Evolutionary conservation across 1,140 invertebrate species (phyloP).

Genomic region (Aphis craccivora): DNA sequence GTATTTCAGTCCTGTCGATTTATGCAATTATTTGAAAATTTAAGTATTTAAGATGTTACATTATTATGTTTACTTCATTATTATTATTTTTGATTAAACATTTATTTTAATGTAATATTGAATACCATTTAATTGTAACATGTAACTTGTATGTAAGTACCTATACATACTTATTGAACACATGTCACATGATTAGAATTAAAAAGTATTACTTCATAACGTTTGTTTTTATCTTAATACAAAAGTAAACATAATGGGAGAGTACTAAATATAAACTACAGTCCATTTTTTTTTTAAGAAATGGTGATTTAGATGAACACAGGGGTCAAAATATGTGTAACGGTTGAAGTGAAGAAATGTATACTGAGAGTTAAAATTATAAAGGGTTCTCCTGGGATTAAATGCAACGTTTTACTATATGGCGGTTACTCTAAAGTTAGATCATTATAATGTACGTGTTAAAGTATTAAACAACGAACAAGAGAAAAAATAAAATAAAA

Average conservation of each 20-base stretch:
- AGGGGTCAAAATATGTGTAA: background rate
- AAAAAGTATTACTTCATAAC: background rate
- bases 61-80: no score
- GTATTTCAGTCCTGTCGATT: background rate
- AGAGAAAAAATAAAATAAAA: conserved; percentile 5
- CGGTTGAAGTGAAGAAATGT: background rate
- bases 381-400: conserved; percentile 16
- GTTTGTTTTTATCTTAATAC: background rate
- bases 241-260: background rate
- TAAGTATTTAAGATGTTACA: background rate
- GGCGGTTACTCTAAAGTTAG: background rate
- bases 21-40: background rate
- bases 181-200: background rate
- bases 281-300: background rate
- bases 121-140: background rate
- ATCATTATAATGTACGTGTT: conserved; percentile 14
- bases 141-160: background rate
- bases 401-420: conserved; percentile 18
- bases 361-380: background rate
- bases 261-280: background rate
- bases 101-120: background rate
- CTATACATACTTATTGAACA: background rate
- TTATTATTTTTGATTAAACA: background rate
- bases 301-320: background rate
- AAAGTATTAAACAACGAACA: background rate